Evolutionary conservation across 2,797 vertebrate species (phyloP).

Genomic region (Carduelis carduelis): DNA sequence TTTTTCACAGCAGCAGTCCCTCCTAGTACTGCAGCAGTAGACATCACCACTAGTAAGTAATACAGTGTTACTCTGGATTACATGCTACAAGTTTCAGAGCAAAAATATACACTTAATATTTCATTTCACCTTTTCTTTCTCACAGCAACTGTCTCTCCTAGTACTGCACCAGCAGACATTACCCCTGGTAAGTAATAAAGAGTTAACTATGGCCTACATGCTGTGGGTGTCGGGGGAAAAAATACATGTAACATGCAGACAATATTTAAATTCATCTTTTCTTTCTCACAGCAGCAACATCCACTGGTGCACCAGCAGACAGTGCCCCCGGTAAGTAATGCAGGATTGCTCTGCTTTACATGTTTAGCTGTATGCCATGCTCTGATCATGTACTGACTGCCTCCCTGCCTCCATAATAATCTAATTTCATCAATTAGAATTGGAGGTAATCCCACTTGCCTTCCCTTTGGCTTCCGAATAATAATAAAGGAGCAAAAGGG

Average conservation of each 20-base stretch:
- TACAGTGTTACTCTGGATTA: too few species aligned
- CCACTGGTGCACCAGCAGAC: not conserved
- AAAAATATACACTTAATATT: not conserved
- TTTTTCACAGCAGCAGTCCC: too few species aligned
- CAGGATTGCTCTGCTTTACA: accelerated
- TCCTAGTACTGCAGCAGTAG: not conserved
- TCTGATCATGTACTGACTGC: accelerated
- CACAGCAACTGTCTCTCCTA: accelerated
- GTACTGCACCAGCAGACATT: not conserved
- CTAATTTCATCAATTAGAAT: not conserved
- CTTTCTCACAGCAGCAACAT: not conserved
- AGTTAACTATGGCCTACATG: too few species aligned
- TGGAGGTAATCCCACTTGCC: not conserved
- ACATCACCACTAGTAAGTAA: not conserved
- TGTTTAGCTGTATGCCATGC: not conserved
- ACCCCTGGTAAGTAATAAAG: not conserved
- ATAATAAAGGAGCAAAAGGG: not conserved
- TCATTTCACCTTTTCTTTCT: not conserved
- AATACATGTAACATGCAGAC: not conserved
- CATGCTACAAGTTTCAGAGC: not conserved
- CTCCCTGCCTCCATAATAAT: not conserved
- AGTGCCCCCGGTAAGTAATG: accelerated
- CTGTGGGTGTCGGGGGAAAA: not conserved
- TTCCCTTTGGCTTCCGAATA: not conserved
- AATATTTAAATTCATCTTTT: not conserved